Conservation (phyloP, 2,113 vertebrate species). For the Albula glossodonta region DNA sequence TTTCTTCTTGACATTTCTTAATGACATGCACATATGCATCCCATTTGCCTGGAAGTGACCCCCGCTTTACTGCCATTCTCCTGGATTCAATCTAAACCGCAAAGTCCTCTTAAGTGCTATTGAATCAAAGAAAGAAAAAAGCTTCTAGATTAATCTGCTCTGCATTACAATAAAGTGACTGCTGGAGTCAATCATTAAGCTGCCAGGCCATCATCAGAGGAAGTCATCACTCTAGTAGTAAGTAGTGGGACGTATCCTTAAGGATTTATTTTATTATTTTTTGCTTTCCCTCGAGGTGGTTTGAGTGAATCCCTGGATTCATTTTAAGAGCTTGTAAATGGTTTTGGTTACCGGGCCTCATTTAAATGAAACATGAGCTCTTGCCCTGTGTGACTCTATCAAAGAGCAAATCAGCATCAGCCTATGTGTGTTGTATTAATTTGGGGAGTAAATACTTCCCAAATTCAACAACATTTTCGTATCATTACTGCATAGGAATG, state of each 20-base stretch:
- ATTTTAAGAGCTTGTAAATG: neutral
- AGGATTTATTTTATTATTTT: neutral
- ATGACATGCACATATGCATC: neutral
- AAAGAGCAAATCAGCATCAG: neutral
- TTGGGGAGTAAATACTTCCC: too few species aligned
- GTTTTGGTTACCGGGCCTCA: neutral
- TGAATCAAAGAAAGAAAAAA: neutral
- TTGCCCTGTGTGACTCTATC: neutral
- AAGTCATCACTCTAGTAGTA: neutral
- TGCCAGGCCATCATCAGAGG: neutral
- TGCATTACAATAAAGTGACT: neutral
- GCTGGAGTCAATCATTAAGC: neutral
- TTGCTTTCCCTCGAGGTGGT: neutral
- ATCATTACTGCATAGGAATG: too few species aligned
- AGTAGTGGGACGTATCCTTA: neutral
- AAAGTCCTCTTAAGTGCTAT: neutral
- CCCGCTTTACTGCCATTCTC: neutral
- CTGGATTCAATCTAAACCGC: neutral
- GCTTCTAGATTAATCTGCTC: neutral
- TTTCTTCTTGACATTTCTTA: neutral
- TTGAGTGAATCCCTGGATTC: neutral
- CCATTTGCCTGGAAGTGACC: neutral
- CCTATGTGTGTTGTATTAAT: neutral
- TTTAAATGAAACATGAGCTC: neutral
- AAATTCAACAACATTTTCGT: too few species aligned